Evolutionary conservation across 2,888 invertebrate genomes (phyloP), one percentile per base, ranked within the genome.

Genomic region (Scelioninae gen. 2): DNA sequence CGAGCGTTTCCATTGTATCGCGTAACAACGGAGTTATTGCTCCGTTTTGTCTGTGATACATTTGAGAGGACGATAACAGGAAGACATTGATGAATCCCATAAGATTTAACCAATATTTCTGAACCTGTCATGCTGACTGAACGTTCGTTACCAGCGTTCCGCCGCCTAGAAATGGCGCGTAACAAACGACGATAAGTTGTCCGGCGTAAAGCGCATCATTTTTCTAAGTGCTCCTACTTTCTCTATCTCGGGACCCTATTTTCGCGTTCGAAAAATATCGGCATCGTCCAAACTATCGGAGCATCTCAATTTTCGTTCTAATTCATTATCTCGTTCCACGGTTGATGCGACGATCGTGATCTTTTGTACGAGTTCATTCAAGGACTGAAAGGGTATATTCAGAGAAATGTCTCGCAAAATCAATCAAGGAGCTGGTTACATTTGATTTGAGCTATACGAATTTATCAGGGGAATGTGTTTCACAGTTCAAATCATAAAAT

Each of bases 41-140:
- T 60, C 70, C 69, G 74, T 74, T 74, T n/a, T 70, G 60, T 65
- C 61, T 33, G 74, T 74, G 70, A 74, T 74, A 52, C 74, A 74
- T 74, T 74, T 67, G 65, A 53, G 65, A 67, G 57, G 52, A 48
- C 70, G 70, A 74, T 74, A 74, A 74, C 65, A 45, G 74, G 43
- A 60, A 60, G 69, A 68, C 68, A 73, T 69, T 63, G 67, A 73
- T 68, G 68, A 48, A 73, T 69, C 69, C 65, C 55, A 69, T 73
- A 69, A 69, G 69, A 69, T 69, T 69, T 63, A 64, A 43, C 73
- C 73, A 73, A 69, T 74, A 67, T 46, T 65, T 58, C 52, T 57
- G 67, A 57, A 61, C 58, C 55, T n/a, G 53, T 60, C 37, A 15
- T 57, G 69, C 50, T 65, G 50, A 70, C 65, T 57, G 74, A 65